Base-by-base conservation (phyloP, 2,113 vertebrate genomes). In the Perccottus glenii region DNA sequence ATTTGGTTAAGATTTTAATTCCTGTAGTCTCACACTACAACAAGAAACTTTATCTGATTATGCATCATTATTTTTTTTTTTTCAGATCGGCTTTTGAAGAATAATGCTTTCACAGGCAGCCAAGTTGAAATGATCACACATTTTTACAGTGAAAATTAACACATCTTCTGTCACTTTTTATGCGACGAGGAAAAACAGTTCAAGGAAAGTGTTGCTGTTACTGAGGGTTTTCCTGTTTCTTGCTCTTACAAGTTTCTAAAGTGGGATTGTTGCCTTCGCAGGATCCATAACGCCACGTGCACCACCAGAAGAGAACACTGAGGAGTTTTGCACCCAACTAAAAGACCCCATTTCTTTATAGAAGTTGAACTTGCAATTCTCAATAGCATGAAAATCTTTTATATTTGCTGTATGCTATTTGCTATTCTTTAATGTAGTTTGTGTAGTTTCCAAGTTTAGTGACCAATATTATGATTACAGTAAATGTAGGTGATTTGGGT, bases 91-190 rank as follows among this genome's bases (percentile, higher is more conserved):
- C 33, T 55, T 40, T 55, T 9, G 12, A 36, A 55, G 11, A 14
- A 1, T 36, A n/a, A 36, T 7, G 33, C 52, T n/a, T 14, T 55
- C 33, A 12, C 33, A 35, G 12, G 36, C n/a, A 11, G 12, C 14
- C 11, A n/a, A 36, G 52, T 55, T 14, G 52, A 32, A 36, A 36
- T 12, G 32, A 36, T 55, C 6, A 36, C 52, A 55, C 52, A n/a
- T 35, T 55, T 55, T n/a, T 8, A 36, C 52, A 55, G 52, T 36
- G 52, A 55, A 55, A 55, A 55, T 55, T n/a, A 55, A 70, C 0
- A 48, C 12, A 15, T 19, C 9, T 12, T 27, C 52, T 33, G 36
- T 55, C 52, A 55, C 52, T 11, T 55, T 32, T 36, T 12, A 2
- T 8, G 32, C n/a, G 9, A n/a, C 52, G 11, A 36, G 12, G 52